Evolutionary conservation across 2,113 vertebrate genomes (phyloP).

Genomic region (Phylloscopus whistleri): DNA sequence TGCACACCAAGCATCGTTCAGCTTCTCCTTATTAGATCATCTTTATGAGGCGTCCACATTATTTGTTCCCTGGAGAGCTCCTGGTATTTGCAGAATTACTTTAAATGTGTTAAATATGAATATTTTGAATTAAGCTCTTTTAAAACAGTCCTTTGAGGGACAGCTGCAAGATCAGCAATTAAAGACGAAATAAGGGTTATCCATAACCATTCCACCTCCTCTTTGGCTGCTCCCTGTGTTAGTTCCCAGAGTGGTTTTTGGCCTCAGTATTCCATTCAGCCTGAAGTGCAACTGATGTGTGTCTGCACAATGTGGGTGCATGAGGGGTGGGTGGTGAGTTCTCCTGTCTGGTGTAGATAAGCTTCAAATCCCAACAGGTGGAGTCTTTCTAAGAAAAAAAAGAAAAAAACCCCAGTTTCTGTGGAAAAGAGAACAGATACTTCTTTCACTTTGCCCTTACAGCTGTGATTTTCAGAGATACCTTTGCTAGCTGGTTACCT

Average conservation of each 20-base stretch:
- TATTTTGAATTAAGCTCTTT: not conserved
- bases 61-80: slow-evolving; percentile 22
- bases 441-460: not conserved
- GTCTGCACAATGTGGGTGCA: not conserved
- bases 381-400: not conserved
- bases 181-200: not conserved
- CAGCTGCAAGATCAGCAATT: not conserved
- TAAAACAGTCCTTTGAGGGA: slow-evolving; percentile 1
- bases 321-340: not conserved
- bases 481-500: not conserved
- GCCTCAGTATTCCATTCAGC: not conserved
- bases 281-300: not conserved
- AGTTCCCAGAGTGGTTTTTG: not conserved
- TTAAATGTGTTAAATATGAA: slow-evolving; percentile 10
- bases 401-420: not conserved
- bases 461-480: not conserved
- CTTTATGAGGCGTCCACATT: not conserved
- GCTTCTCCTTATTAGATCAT: slow-evolving; percentile 41
- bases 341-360: not conserved
- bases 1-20: not conserved
- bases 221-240: not conserved
- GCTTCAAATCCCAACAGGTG: not conserved
- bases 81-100: slow-evolving; percentile 15
- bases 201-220: not conserved
- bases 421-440: not conserved